Base-by-base conservation (phyloP, 2,888 invertebrate species). In the Petrolisthes manimaculis region DNA sequence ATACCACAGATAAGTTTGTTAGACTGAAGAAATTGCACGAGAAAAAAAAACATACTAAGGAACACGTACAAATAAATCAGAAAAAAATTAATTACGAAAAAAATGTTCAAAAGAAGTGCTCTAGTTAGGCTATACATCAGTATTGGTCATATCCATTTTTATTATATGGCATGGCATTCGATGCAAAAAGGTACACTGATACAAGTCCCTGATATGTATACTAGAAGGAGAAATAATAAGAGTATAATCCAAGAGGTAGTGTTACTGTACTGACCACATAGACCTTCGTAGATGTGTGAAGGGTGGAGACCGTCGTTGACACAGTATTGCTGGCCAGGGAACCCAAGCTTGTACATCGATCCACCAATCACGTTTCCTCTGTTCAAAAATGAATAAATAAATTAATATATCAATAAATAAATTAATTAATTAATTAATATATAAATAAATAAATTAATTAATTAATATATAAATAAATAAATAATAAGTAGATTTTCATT, bases 351-450 rank as follows among this genome's bases (percentile, higher is more conserved):
- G 93, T 97, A 97, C 14, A 97, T 96, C 91, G 95, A 95, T 92
- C 94, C 94, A 91, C 96, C 96, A 91, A 96, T 94, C 84, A 96
- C 95, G 92, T 97, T 97, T 91, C 97, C 97, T 91, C 95, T 95
- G 92, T 74, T n/a, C n/a, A n/a, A 92, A 92, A 93, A 88, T 75
- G 88, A 91, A 91, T 86, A 88, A 88, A 84, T 81, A 86, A 51
- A 77, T 0, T 37, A n/a, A n/a, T n/a, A n/a, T n/a, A n/a, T n/a
- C n/a, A n/a, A n/a, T n/a, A n/a, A n/a, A n/a, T n/a, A n/a, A n/a
- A n/a, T n/a, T n/a, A n/a, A n/a, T n/a, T n/a, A n/a, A n/a, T n/a
- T n/a, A n/a, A n/a, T n/a, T n/a, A n/a, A n/a, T n/a, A n/a, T n/a
- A n/a, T n/a, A n/a, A n/a, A n/a, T n/a, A n/a, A n/a, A n/a, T n/a